A percentile compares a stretch with the other conserved stretches of the same genome.
These are phyloP conservation scores for Arnoldichthys spilopterus DNA, from an alignment of 2,797 vertebrate genomes.

Conservation along the genomic window DNA sequence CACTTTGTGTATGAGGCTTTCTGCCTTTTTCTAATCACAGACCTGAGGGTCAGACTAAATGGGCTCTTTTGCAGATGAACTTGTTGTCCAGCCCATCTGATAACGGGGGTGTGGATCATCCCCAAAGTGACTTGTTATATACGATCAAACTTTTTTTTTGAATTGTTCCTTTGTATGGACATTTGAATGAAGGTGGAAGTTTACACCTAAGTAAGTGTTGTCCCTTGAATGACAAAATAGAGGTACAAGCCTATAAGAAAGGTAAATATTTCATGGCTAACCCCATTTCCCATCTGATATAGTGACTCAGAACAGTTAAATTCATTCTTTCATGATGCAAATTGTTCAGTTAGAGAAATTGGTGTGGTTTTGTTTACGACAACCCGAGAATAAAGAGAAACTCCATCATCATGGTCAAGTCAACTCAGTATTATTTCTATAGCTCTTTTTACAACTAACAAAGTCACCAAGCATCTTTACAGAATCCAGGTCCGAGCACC, in stretches of 20 bases:
- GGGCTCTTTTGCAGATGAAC: background rate
- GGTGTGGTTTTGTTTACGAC: background rate
- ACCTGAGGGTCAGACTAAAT: background rate
- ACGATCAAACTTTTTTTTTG: background rate
- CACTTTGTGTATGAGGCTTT: background rate
- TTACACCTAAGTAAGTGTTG: background rate
- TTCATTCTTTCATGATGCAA: slow-evolving; percentile 7
- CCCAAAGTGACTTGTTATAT: slow-evolving; percentile 8
- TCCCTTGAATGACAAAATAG: background rate
- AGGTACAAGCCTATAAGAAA: background rate
- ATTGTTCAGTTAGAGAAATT: slow-evolving; percentile 19
- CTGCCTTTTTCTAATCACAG: background rate
- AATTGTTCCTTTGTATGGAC: background rate
- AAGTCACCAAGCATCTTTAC: no score
- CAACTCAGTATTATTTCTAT: no score
- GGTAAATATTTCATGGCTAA: background rate
- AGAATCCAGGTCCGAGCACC: no score
- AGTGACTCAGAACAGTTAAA: background rate
- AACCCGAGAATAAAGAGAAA: slow-evolving; percentile 10
- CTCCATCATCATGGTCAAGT: no score
- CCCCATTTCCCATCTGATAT: slow-evolving; percentile 1
- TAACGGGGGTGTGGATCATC: slow-evolving; percentile 42
- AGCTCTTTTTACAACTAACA: no score
- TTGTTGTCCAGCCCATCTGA: background rate
- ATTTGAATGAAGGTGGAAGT: background rate